Evolutionary conservation across 2,888 invertebrate genomes (phyloP), one percentile per base, ranked within the genome.

Genomic region (Sarcophaga caerulescens): DNA sequence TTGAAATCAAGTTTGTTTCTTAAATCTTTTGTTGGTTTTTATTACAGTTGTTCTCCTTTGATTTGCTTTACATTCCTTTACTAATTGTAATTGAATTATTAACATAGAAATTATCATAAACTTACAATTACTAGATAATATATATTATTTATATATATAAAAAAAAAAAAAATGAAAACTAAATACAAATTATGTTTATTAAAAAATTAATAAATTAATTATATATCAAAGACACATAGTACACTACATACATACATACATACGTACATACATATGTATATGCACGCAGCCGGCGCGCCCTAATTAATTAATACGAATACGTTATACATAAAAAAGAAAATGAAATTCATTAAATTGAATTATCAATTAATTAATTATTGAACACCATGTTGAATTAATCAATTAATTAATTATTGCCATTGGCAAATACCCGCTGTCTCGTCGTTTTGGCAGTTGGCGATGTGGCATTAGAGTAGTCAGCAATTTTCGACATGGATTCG

Each of bases 371-470:
- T 70, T 19, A 66, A 35, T 65, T 57, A 23, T 63, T n/a, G 17
- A 73, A 14, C n/a, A 19, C 57, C 69, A 14, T 52, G 17, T 14
- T 52, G 8, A 66, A 66, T 66, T 44, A n/a, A 14, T 52, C 14
- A 85, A 84, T 84, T 71, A 87, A 90, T 87, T 91, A 92, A 87
- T 90, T 92, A 88, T 90, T 90, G 85, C 89, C 91, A 77, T 90
- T 92, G 68, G 92, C 91, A 84, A 90, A 90, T 78, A 92, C 90
- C 79, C 93, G 90, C 85, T 93, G 92, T 89, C 93, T 89, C 90
- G 92, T 90, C 89, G 90, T 90, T 85, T 92, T 88, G 73, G 89
- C 87, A 60, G 88, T 89, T 74, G 76, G 57, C 25, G 85, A 81
- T 70, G 84, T 90, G 85, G 90, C 73, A 59, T 83, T 78, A 19